phyloP scores from a whole-genome alignment of 2,888 invertebrate genomes.

The Prosopocoilus inquinatus region DNA sequence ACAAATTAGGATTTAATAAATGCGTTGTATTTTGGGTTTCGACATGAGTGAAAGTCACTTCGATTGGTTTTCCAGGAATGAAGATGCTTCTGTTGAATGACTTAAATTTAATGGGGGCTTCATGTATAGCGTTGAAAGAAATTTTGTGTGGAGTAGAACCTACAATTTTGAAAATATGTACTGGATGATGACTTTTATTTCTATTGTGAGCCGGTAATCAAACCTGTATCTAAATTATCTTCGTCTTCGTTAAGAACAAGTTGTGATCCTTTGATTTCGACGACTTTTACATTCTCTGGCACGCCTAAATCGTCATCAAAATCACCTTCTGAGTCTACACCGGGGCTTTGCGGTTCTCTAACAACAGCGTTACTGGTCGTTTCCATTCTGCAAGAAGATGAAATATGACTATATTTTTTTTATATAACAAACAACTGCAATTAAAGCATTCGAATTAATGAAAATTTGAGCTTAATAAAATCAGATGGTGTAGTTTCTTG shows the following conservation, averaged over 20 bases:
- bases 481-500: too few species aligned
- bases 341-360: slow-evolving; percentile 17
- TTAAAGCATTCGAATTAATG: too few species aligned
- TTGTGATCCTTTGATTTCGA: slow-evolving; percentile 57
- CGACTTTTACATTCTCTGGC: slow-evolving; percentile 59
- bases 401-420: not conserved
- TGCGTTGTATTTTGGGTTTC: slow-evolving; percentile 83
- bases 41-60: slow-evolving; percentile 71
- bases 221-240: slow-evolving; percentile 9
- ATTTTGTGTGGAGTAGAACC: slow-evolving; percentile 42
- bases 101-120: slow-evolving; percentile 69
- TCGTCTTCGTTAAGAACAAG: slow-evolving; percentile 50
- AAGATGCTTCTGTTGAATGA: slow-evolving; percentile 75
- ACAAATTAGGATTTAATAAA: slow-evolving; percentile 86
- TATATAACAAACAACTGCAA: too few species aligned
- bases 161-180: slow-evolving; percentile 10
- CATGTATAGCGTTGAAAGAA: slow-evolving; percentile 66
- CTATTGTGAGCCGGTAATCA: not conserved
- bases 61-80: slow-evolving; percentile 75
- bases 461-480: too few species aligned
- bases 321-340: slow-evolving; percentile 48
- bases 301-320: slow-evolving; percentile 78
- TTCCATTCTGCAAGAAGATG: slow-evolving; percentile 11
- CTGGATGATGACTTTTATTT: too few species aligned
- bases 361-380: slow-evolving; percentile 3